Base-by-base conservation (phyloP, 2,888 invertebrate species). In the Chalcis sispes region DNA sequence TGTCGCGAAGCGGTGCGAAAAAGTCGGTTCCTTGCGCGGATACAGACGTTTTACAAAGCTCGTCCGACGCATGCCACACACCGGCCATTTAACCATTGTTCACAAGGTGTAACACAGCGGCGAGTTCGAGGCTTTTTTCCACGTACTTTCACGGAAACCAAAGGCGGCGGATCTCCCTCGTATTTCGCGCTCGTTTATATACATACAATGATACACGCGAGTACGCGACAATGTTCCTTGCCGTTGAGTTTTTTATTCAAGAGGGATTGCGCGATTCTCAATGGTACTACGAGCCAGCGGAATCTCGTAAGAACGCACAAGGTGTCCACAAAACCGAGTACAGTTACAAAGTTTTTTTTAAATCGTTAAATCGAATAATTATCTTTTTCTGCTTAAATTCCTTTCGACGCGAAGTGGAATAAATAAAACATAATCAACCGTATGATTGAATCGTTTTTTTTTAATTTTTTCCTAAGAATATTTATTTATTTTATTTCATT, bases 161-260 rank as follows among this genome's bases (percentile, higher is more conserved):
- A 50, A 10, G 13, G 50, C 56, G 46, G 46, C 72, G 42, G 72
- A 61, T 64, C 32, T 29, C 48, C 73, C 52, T 52, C 52, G 52
- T 52, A 66, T 56, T 54, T 27, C 58, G 36, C 25, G 25, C 18
- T 18, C 42, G 54, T 65, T 59, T 64, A 77, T 73, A 74, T 77
- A 61, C 77, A 77, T 77, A 77, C 77, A 77, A 77, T 74, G 74
- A 73, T 65, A 72, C 74, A 74, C 74, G 52, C 52, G n/a, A n/a
- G n/a, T n/a, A n/a, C n/a, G 66, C 62, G 69, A 77, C 77, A 77
- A 73, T 77, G 77, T 76, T 72, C 72, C 62, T 54, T 46, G 69
- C 25, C 42, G 23, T 42, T 15, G 72, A n/a, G 13, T 56, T 75
- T 62, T 66, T 72, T 71, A 18, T 64, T 58, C 32, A 25, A 18